Evolutionary conservation across 2,888 invertebrate species (phyloP).

Genomic region (Taphrorychus bicolor): DNA sequence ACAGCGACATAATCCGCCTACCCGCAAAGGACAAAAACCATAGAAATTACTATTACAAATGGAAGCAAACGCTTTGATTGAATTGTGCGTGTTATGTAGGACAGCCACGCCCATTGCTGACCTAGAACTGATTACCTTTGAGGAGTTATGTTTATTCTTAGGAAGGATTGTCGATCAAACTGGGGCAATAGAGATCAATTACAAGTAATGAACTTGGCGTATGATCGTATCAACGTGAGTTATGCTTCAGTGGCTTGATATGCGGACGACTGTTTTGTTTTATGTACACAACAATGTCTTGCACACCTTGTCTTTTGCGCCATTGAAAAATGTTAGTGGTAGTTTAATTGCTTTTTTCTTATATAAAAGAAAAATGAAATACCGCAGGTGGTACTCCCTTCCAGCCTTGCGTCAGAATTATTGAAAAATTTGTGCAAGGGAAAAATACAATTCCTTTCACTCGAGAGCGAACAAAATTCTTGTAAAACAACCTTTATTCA

Average conservation of each 20-base stretch:
- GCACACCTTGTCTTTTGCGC: neutral
- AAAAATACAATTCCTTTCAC: too few species aligned
- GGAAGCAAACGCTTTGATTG: neutral
- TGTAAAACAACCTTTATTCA: too few species aligned
- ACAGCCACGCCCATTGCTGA: constrained; percentile 11
- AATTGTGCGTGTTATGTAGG: neutral
- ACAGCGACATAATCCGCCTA: constrained; percentile 2
- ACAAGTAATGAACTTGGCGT: constrained; percentile 10
- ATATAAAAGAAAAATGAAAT: too few species aligned
- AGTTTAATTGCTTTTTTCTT: too few species aligned
- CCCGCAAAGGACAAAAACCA: neutral
- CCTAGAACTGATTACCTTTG: constrained; percentile 17
- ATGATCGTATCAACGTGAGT: constrained; percentile 9
- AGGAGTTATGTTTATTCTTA: constrained; percentile 17
- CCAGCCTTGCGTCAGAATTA: too few species aligned
- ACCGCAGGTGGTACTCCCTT: too few species aligned
- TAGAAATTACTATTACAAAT: constrained; percentile 4
- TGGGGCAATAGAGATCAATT: constrained; percentile 11
- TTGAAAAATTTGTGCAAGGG: too few species aligned
- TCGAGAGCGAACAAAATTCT: too few species aligned
- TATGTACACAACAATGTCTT: neutral
- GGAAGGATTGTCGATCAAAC: neutral
- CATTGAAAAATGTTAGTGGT: neutral
- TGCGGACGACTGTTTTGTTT: neutral
- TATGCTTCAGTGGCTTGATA: constrained; percentile 8